These are phyloP conservation scores for Vanessa tameamea DNA, from an alignment of 1,140 invertebrate genomes.

Conservation along the genomic window DNA sequence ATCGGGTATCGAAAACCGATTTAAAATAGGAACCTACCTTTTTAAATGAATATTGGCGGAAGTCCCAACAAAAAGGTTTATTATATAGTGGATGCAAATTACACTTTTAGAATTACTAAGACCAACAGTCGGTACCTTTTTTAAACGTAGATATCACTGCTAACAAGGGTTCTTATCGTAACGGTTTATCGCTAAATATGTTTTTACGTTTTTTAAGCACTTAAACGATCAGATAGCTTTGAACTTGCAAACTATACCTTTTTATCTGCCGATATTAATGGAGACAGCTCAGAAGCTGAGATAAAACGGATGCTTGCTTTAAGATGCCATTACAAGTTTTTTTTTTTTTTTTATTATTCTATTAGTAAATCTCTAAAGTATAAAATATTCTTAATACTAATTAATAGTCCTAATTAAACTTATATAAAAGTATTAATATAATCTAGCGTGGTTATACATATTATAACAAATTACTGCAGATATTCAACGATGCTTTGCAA, in stretches of 20 bases:
- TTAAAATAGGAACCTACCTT: conserved; percentile 23
- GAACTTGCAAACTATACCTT: conserved; percentile 64
- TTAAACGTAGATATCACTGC: conserved; percentile 62
- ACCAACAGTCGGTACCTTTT: conserved; percentile 3
- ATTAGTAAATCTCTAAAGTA: background rate
- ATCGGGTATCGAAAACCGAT: conserved; percentile 32
- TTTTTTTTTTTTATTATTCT: background rate
- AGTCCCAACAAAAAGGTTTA: conserved; percentile 40
- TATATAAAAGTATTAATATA: too few relatives aligned
- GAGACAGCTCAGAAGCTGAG: conserved; percentile 48
- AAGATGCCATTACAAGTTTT: background rate
- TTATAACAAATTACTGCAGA: too few relatives aligned
- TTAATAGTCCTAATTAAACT: too few relatives aligned
- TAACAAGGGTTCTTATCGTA: conserved; percentile 55
- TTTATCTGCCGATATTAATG: conserved; percentile 59
- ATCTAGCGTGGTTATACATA: too few relatives aligned
- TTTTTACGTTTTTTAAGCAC: conserved; percentile 50
- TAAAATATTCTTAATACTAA: background rate
- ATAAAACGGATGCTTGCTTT: conserved; percentile 33
- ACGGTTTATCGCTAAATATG: conserved; percentile 52
- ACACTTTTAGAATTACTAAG: conserved; percentile 21
- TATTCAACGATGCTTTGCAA: too few relatives aligned
- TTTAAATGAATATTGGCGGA: conserved; percentile 44
- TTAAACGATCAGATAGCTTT: conserved; percentile 64
- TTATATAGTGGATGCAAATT: conserved; percentile 38